phyloP scores from a whole-genome alignment of 2,113 vertebrate genomes.

The Plestiodon gilberti region DNA sequence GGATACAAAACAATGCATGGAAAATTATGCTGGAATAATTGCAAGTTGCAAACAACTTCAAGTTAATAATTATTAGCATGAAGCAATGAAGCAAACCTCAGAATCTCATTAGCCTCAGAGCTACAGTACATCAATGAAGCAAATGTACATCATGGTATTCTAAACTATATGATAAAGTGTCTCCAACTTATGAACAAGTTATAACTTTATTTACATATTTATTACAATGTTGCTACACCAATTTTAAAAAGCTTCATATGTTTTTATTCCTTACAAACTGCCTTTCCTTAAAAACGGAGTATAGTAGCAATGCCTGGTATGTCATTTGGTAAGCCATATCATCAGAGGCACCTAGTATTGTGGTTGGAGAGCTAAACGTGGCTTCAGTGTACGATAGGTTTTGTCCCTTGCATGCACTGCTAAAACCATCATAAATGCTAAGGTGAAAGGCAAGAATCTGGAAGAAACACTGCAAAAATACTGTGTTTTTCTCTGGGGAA shows the following conservation, averaged over 20 bases:
- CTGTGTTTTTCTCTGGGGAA: too few species aligned
- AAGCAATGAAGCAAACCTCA: background rate
- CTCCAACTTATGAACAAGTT: background rate
- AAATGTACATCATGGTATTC: slow-evolving; percentile 11
- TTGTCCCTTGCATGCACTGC: background rate
- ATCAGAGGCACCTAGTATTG: too few species aligned
- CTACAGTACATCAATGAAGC: too few species aligned
- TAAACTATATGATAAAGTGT: background rate
- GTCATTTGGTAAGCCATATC: background rate
- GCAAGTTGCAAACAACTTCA: background rate
- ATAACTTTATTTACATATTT: background rate
- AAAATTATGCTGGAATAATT: background rate
- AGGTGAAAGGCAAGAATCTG: background rate
- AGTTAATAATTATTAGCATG: background rate
- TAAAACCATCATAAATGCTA: background rate
- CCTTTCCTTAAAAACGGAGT: background rate
- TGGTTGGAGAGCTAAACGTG: background rate
- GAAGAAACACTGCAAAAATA: background rate
- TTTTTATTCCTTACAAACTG: too few species aligned
- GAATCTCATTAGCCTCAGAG: too few species aligned
- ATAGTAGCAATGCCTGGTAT: background rate
- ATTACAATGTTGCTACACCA: too few species aligned
- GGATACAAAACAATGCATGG: background rate
- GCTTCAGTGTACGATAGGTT: background rate
- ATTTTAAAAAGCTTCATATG: too few species aligned